Conservation (phyloP, 2,888 invertebrate genomes). For the Drosophila diplacantha region DNA sequence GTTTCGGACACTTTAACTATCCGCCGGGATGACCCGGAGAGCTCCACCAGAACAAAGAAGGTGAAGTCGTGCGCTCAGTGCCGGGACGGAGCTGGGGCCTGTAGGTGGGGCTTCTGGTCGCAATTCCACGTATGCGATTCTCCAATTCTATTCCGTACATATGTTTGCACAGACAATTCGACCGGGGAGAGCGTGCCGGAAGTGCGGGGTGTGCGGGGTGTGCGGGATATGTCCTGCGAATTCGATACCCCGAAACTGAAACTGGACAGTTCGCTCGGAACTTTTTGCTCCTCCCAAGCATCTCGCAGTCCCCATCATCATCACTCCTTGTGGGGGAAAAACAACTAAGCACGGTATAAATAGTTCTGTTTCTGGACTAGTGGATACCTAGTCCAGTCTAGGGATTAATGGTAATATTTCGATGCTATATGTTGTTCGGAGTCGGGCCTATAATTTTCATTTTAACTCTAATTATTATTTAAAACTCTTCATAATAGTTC, state of each 20-base stretch:
- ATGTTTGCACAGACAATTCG: conserved; percentile 53
- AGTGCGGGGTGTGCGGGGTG: conserved; percentile 6
- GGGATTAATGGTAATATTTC: not conserved
- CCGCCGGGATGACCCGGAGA: conserved; percentile 44
- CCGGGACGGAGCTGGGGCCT: not conserved
- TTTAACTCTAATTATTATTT: not conserved
- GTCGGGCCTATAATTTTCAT: too few species aligned
- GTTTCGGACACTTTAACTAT: conserved; percentile 62
- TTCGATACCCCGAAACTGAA: conserved; percentile 49
- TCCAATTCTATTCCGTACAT: conserved; percentile 44
- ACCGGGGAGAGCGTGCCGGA: conserved; percentile 41
- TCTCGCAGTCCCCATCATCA: conserved; percentile 2
- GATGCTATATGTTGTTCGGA: not conserved
- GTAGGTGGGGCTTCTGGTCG: conserved; percentile 26
- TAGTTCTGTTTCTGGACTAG: not conserved
- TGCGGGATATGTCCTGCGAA: conserved; percentile 37
- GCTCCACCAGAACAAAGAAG: conserved; percentile 12
- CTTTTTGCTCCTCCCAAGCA: conserved; percentile 20
- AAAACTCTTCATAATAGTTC: not conserved
- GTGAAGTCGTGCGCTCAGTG: conserved; percentile 28
- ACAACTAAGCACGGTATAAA: not conserved
- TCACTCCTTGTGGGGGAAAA: conserved; percentile 8
- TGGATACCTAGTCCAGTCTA: not conserved
- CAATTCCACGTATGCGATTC: conserved; percentile 42
- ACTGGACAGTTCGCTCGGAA: conserved; percentile 19